Percentiles rank a stretch among this genome's conserved stretches.
phyloP scores from a whole-genome alignment of 2,797 vertebrate genomes.

The Erpetoichthys calabaricus region DNA sequence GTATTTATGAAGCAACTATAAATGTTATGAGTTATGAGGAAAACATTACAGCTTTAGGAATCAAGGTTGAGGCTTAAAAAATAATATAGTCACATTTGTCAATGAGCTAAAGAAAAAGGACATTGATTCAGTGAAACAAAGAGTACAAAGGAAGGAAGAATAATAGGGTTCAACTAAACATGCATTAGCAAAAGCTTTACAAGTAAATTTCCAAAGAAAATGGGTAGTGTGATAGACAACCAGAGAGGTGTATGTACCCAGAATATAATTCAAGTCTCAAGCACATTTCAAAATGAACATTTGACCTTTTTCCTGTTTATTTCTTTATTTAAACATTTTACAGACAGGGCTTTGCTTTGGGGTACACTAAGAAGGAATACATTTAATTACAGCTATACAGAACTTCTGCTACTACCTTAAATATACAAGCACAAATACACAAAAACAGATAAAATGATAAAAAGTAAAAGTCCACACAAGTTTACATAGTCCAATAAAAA shows the following conservation, averaged over 20 bases:
- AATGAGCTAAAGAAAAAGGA: no score
- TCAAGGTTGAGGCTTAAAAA: no score
- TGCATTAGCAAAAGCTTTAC: no score
- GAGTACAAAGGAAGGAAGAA: no score
- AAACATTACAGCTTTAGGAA: no score
- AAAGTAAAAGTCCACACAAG: conserved; percentile 39
- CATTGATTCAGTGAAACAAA: no score
- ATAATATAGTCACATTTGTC: no score
- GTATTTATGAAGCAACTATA: no score
- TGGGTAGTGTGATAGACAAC: no score
- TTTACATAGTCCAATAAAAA: conserved; percentile 35
- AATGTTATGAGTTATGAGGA: no score
- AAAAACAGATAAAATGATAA: conserved; percentile 41
- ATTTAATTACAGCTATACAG: conserved; percentile 61
- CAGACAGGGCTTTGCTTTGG: conserved; percentile 45
- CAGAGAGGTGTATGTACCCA: conserved; percentile 46
- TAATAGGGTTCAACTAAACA: no score
- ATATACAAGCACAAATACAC: conserved; percentile 70
- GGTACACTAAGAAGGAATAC: conserved; percentile 53
- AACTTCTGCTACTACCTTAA: conserved; percentile 60
- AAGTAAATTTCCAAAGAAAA: no score
- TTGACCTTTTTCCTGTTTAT: conserved; percentile 34
- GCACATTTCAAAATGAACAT: conserved; percentile 27
- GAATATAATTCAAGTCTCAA: conserved; percentile 34
- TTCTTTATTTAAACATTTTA: conserved; percentile 45